Evolutionary conservation across 2,113 vertebrate genomes (phyloP), one percentile per base, ranked within the genome.

Genomic region (Columba livia): DNA sequence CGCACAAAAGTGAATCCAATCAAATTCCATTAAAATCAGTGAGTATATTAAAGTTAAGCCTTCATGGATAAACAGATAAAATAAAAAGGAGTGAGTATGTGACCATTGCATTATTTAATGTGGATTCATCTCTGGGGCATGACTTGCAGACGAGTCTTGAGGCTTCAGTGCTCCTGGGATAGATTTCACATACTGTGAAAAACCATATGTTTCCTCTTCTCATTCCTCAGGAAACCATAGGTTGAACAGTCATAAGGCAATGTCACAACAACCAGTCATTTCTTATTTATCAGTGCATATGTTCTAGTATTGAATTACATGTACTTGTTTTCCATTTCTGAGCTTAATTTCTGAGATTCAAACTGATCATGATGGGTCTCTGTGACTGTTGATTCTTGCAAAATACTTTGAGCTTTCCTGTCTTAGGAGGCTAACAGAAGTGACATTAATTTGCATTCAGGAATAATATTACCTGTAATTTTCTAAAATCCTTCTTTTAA

Each of bases 401-500:
- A 81, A 94, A 89, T 81, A 95, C 84, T 93, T 60, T 88, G 65
- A 74, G 29, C 57, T 93, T 92, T 94, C 58, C 34, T 92, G 15
- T 96, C 74, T 50, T 60, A 90, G 71, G 24, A 93, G 53, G 42
- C 3, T 89, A 94, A 89, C 77, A 64, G 77, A 92, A 92, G 64
- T 96, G n/a, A 89, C 58, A 73, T 64, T 93, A 85, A 95, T 96
- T 97, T 94, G 72, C 70, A 92, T 97, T 96, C 38, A 96, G 92
- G 89, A 96, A 93, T 91, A 95, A 89, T 83, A 96, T 93, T 96
- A 93, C 79, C 54, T 96, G 34, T 81, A 95, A 92, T 87, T 96
- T 97, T 95, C 94, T 92, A 93, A 94, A 95, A 91, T 84, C 60
- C 80, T 94, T 94, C 31, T 85, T 96, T 91, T 84, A 97, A 96